A percentile compares a stretch with the other conserved stretches of the same genome.
Conservation (phyloP, 2,797 vertebrate genomes). For the Halcyon chelicuti region DNA sequence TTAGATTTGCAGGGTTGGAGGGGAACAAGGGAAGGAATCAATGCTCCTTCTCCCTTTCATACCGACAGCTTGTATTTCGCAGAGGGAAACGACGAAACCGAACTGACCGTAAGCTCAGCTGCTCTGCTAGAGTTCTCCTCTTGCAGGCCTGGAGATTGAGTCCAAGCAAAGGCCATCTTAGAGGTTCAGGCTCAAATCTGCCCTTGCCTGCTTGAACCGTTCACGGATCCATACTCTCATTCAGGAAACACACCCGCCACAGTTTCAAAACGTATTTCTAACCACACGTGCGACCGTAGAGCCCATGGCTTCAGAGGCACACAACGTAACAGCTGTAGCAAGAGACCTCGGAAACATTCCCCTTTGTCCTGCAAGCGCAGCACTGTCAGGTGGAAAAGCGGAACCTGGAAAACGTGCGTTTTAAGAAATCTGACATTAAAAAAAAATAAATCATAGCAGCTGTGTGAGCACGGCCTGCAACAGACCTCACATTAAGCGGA, state of each 20-base stretch:
- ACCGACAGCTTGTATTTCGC: conserved; percentile 76
- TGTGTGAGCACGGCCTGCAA: neutral
- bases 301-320: neutral
- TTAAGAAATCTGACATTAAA: neutral
- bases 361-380: neutral
- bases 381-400: neutral
- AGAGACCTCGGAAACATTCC: neutral
- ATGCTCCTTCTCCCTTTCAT: conserved; percentile 71
- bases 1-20: conserved; percentile 48
- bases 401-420: neutral
- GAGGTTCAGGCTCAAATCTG: conserved; percentile 8
- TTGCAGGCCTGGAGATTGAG: neutral
- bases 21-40: conserved; percentile 69
- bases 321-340: neutral
- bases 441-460: neutral
- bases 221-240: neutral
- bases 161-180: conserved; percentile 60
- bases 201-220: neutral
- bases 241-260: neutral
- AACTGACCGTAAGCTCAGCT: conserved; percentile 38
- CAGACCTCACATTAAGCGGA: neutral
- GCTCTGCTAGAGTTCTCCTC: conserved; percentile 52
- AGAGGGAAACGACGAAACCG: conserved; percentile 69
- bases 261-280: neutral
- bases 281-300: neutral